Percentiles rank a stretch among this genome's conserved stretches.
These are phyloP conservation scores for Bungarus multicinctus DNA, from an alignment of 2,113 vertebrate species.

Conservation along the genomic window DNA sequence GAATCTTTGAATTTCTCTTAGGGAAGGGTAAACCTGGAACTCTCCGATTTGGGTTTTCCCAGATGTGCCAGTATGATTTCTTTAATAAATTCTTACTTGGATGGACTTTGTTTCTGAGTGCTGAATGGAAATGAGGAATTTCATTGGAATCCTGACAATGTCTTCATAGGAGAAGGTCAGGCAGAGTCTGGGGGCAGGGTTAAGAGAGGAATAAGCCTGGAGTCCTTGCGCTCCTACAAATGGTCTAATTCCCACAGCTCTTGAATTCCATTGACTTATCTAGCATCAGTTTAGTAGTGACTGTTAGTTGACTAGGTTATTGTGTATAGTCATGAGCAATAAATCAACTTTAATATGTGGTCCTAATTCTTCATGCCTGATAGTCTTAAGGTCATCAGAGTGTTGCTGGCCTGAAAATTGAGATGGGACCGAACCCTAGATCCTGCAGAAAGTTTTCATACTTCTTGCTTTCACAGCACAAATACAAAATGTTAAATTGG, in stretches of 20 bases:
- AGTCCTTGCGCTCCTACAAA: not conserved
- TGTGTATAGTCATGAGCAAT: too few relatives aligned
- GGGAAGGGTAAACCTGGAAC: too few relatives aligned
- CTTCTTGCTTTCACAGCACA: slow-evolving; percentile 12
- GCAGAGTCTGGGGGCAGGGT: not conserved
- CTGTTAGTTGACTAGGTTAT: too few relatives aligned
- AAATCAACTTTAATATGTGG: too few relatives aligned
- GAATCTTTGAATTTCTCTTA: too few relatives aligned
- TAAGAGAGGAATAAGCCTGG: not conserved
- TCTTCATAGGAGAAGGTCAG: not conserved
- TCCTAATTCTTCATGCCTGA: too few relatives aligned
- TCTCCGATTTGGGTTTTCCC: too few relatives aligned
- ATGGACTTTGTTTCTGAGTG: too few relatives aligned
- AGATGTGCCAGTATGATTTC: too few relatives aligned
- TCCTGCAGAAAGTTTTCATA: not conserved
- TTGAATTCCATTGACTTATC: not conserved
- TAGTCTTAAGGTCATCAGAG: not conserved
- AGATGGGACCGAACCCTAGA: not conserved
- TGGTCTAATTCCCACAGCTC: not conserved
- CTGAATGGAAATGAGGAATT: too few relatives aligned
- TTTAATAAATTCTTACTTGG: too few relatives aligned
- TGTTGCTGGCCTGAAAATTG: not conserved
- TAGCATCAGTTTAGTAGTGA: not conserved
- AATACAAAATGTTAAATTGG: slow-evolving; percentile 36
- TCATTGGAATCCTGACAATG: too few relatives aligned